Conservation (phyloP, 2,888 invertebrate species). For the Malthinus seriepunctatus region DNA sequence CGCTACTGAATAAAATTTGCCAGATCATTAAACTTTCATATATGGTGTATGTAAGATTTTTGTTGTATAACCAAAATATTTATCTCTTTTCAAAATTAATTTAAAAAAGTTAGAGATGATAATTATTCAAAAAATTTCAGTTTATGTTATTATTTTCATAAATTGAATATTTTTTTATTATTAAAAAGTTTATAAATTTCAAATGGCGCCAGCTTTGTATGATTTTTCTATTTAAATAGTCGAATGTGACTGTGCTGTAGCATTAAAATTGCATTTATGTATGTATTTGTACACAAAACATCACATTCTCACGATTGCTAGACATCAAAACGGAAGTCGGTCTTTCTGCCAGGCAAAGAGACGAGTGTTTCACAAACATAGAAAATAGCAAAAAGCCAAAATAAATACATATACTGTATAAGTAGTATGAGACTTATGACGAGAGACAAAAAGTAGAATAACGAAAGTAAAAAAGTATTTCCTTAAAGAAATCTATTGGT, state of each 20-base stretch:
- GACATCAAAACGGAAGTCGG: slow-evolving; percentile 42
- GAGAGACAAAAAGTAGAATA: too few relatives aligned
- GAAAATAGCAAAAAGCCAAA: background rate
- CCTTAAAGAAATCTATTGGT: too few relatives aligned
- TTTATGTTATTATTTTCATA: slow-evolving; percentile 8
- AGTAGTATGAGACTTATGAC: too few relatives aligned
- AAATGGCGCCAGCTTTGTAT: slow-evolving; percentile 23
- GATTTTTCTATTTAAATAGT: slow-evolving; percentile 14
- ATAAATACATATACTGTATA: background rate
- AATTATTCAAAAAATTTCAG: slow-evolving; percentile 10
- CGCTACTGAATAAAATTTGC: slow-evolving; percentile 55
- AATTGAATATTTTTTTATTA: slow-evolving; percentile 10
- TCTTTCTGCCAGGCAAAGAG: slow-evolving; percentile 38
- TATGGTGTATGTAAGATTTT: slow-evolving; percentile 43
- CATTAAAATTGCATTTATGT: slow-evolving; percentile 22
- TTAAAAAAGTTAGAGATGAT: too few relatives aligned
- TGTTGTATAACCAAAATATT: background rate
- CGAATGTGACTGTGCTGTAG: slow-evolving; percentile 23
- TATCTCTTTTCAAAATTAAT: background rate
- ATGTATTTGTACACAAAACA: slow-evolving; percentile 12
- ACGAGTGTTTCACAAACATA: slow-evolving; percentile 26
- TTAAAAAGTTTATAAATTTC: slow-evolving; percentile 10
- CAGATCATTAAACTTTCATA: slow-evolving; percentile 52
- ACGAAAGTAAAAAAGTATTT: too few relatives aligned
- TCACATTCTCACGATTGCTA: slow-evolving; percentile 27